phyloP scores from a whole-genome alignment of 1,140 invertebrate genomes.

The Triops cancriformis region DNA sequence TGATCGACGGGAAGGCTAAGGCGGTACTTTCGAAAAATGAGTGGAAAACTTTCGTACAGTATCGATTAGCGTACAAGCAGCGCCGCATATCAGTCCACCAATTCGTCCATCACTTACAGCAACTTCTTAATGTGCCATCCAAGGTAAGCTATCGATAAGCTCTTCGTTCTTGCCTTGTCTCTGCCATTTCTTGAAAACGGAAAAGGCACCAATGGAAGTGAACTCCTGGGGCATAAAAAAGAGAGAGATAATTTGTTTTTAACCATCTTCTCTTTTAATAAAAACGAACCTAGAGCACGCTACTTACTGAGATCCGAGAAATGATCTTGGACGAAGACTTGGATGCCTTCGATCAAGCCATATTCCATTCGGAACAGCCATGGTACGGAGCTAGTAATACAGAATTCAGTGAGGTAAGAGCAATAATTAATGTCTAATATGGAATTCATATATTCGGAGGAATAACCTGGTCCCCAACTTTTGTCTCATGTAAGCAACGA shows the following conservation, averaged over 20 bases:
- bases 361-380: not conserved
- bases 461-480: not conserved
- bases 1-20: not conserved
- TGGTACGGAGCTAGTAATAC: not conserved
- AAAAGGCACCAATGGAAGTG: not conserved
- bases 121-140: not conserved
- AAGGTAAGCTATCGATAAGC: not conserved
- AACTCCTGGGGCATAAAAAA: not conserved
- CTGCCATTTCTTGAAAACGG: not conserved
- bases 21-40: not conserved
- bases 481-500: not conserved
- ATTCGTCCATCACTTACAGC: not conserved
- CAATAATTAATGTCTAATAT: no score
- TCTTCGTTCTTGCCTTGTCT: not conserved
- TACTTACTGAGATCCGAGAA: not conserved
- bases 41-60: constrained; percentile 6
- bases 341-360: not conserved
- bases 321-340: not conserved
- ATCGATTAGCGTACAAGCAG: not conserved
- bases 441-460: no score
- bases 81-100: not conserved
- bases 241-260: not conserved
- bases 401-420: not conserved
- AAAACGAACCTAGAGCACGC: not conserved
- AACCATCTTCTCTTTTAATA: not conserved